Evolutionary conservation across 2,113 vertebrate genomes (phyloP), one percentile per base, ranked within the genome.

Genomic region (Paralichthys olivaceus): DNA sequence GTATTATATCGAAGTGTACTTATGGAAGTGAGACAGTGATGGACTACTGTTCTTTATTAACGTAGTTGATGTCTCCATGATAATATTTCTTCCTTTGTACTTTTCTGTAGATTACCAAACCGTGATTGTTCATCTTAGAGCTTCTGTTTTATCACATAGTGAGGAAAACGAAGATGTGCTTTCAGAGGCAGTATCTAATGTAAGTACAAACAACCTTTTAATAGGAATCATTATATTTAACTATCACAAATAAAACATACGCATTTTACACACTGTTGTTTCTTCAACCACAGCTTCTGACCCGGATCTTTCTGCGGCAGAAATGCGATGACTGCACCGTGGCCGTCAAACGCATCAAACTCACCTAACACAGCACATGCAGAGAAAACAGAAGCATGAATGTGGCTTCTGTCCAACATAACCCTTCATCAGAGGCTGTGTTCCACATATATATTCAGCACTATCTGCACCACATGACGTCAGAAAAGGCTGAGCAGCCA

Each of bases 271-370:
- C 15, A 55, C 19, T 17, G 12, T 53, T 17, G 14, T 49, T 53
- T 53, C 4, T 57, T n/a, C 28, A 29, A 37, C 53, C 3, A 23
- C 70, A 85, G 83, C 84, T 80, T 67, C 3, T 85, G 15, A 65
- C 25, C 14, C 37, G 62, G 55, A 0, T 1, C 0, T 9, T 88
- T 34, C 26, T 75, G 28, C 56, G 7, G 43, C 15, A 51, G 22
- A 73, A 40, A 6, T 87, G 87, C 69, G 17, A 59, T 2, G 54
- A 1, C 62, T 88, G 86, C 59, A 23, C 71, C 23, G 12, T 59
- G 9, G 57, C 28, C 7, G 19, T 83, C 8, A 79, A 53, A 74
- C 12, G 14, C 0, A 49, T 75, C 49, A 71, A 64, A 5, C 43
- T 17, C 26, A 68, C 57, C 40, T 81, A 54, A 83, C 23, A 57